Conservation (phyloP, 2,797 vertebrate species). For the Antennarius maculatus region DNA sequence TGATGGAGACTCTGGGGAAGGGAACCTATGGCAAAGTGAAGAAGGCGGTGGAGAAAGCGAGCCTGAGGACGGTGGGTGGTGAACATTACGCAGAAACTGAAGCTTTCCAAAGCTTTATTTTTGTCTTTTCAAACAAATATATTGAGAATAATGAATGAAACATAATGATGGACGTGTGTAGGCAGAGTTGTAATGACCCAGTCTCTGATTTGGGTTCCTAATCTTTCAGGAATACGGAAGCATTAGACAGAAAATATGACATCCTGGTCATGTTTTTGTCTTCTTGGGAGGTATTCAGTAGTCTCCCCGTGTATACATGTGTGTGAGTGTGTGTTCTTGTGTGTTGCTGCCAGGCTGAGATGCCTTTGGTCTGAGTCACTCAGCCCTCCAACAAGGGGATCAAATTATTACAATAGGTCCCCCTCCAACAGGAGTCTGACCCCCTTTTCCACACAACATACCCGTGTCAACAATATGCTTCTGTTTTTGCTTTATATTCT, state of each 20-base stretch:
- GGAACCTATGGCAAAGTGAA: slow-evolving; percentile 86
- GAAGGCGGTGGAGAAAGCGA: slow-evolving; percentile 80
- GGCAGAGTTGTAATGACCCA: not conserved
- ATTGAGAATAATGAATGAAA: not conserved
- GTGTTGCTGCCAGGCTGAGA: slow-evolving; percentile 66
- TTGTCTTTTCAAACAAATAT: too few species aligned
- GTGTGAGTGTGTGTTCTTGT: slow-evolving; percentile 7
- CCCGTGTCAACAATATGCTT: not conserved
- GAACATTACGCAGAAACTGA: not conserved
- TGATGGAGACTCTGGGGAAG: slow-evolving; percentile 85
- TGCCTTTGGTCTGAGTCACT: slow-evolving; percentile 77
- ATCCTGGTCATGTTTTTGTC: slow-evolving; percentile 10
- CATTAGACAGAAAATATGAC: not conserved
- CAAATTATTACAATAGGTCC: slow-evolving; percentile 57
- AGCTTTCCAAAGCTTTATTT: not conserved
- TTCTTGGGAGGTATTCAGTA: slow-evolving; percentile 13
- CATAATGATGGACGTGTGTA: too few species aligned
- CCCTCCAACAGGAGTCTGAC: slow-evolving; percentile 41
- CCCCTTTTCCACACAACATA: slow-evolving; percentile 3
- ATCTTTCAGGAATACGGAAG: not conserved
- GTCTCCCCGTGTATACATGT: not conserved
- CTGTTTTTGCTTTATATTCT: slow-evolving; percentile 6
- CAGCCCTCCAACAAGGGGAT: slow-evolving; percentile 62
- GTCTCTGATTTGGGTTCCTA: slow-evolving; percentile 7
- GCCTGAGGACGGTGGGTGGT: slow-evolving; percentile 75